Base-by-base conservation (phyloP, 64 coral and sea anemone genomes). In the Actinia tenebrosa region DNA sequence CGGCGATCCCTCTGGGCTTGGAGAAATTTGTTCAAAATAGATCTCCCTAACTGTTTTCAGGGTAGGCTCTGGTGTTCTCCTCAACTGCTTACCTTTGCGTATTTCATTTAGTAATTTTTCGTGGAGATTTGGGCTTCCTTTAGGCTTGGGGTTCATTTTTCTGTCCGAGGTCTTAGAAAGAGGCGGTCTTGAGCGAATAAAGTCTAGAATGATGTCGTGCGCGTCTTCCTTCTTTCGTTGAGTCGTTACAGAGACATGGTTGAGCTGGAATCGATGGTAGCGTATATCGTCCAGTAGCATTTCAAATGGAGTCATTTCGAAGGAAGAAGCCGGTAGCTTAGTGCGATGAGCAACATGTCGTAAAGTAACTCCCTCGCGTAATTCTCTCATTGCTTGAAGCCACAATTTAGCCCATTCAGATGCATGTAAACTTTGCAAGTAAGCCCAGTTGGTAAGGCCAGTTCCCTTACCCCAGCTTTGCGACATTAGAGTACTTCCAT, bases 361-460 rank as follows among this genome's bases (percentile, higher is more conserved):
- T 63, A 98, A 94, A 71, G 92, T 94, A 53, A 98, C 95, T 44
- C 95, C 95, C 77, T 89, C 89, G 20, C 94, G 79, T 8, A 96
- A 83, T 46, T 96, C 91, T 84, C 88, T 83, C 94, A 96, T 96
- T 15, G 91, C 91, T 87, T 96, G 94, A 11, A 96, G 89, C 94
- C 94, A 96, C 68, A 96, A 90, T 80, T 96, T 91, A 0, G 94
- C 94, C 94, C 94, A 96, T 60, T 96, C 91, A 60, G 94, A 91
- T 16, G 85, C 94, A 78, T 96, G 94, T 17, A 96, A 86, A 53
- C 85, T 93, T 81, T 96, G 94, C 37, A 96, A 86, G 84, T 92
- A 87, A 25, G 89, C 88, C 94, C 94, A 96, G 16, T 96, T 96
- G 79, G 94, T 96, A 77, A 87, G 80, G 45, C 94, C 94, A 27